phyloP scores from a whole-genome alignment of 92 coral and sea anemone genomes.

The Bergia puertoricense region DNA sequence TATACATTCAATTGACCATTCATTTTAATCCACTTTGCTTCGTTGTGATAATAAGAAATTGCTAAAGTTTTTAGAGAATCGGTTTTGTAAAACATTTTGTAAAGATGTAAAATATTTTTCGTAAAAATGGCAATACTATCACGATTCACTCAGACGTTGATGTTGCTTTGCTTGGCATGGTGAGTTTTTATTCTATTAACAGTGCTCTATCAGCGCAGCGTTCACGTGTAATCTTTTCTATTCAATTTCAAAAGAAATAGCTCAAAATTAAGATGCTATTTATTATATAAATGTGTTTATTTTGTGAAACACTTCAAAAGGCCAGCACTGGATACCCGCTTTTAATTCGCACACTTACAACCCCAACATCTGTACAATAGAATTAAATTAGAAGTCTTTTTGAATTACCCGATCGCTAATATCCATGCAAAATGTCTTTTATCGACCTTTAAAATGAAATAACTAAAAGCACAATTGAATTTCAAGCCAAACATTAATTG shows the following conservation, averaged over 20 bases:
- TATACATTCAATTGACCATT: background rate
- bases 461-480: conserved; percentile 30
- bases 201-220: background rate
- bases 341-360: background rate
- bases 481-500: conserved; percentile 45
- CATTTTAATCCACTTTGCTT: background rate
- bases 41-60: no score
- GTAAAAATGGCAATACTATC: background rate
- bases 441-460: conserved; percentile 27
- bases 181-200: background rate
- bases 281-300: background rate
- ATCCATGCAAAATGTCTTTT: conserved; percentile 31
- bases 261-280: background rate
- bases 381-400: conserved; percentile 6
- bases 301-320: conserved; percentile 9
- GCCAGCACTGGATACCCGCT: conserved; percentile 6
- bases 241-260: background rate
- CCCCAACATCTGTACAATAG: conserved; percentile 7
- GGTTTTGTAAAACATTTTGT: background rate
- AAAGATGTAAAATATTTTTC: background rate
- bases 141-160: background rate
- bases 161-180: background rate
- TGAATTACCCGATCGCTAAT: conserved; percentile 7
- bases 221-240: background rate
- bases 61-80: background rate